phyloP scores from a whole-genome alignment of 2,888 invertebrate species.

The Trachelus iudaicus region DNA sequence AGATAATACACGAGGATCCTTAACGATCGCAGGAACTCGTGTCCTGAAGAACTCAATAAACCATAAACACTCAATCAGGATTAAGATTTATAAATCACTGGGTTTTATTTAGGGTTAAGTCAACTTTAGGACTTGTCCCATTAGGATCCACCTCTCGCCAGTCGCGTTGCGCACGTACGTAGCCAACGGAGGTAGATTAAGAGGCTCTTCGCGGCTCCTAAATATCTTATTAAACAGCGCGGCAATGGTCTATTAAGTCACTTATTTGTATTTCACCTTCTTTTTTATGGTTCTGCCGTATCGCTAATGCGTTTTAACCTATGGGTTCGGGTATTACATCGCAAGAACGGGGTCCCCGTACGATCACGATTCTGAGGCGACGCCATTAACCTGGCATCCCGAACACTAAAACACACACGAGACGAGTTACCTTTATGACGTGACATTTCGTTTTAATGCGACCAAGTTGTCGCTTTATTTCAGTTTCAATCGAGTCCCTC shows the following conservation, averaged over 20 bases:
- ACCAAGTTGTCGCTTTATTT: neutral
- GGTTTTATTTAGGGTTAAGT: conserved; percentile 54
- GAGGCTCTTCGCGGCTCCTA: conserved; percentile 41
- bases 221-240: conserved; percentile 51
- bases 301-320: conserved; percentile 20
- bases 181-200: conserved; percentile 40
- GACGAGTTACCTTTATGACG: conserved; percentile 8
- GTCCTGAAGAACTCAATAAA: conserved; percentile 12
- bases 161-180: conserved; percentile 21
- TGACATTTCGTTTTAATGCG: neutral
- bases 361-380: conserved; percentile 30
- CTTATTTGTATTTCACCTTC: conserved; percentile 12
- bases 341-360: conserved; percentile 20
- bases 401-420: conserved; percentile 14
- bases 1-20: neutral
- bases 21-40: conserved; percentile 1
- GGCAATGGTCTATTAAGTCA: conserved; percentile 40
- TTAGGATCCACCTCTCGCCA: conserved; percentile 34
- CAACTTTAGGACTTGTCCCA: conserved; percentile 53
- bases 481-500: neutral
- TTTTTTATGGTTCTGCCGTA: conserved; percentile 16
- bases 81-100: conserved; percentile 54
- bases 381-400: conserved; percentile 32
- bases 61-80: conserved; percentile 25
- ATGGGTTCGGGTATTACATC: conserved; percentile 20